Percentiles rank a stretch among this genome's conserved stretches.
Conservation (phyloP, 1,140 invertebrate species). For the Tribolium madens region DNA sequence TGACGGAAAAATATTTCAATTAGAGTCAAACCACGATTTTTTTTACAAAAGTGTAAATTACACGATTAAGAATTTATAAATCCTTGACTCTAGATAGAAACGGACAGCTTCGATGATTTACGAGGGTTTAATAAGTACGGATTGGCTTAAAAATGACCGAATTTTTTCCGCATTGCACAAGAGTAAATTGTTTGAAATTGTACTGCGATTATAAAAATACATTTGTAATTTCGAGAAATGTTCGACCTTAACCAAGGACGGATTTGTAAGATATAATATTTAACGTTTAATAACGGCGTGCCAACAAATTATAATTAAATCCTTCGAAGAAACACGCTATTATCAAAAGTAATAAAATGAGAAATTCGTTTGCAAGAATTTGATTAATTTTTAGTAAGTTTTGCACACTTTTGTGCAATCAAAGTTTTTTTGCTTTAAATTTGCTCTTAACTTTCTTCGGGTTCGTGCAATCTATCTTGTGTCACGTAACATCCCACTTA, state of each 20-base stretch:
- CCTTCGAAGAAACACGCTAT: not conserved
- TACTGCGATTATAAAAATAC: not conserved
- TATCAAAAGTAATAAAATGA: not conserved
- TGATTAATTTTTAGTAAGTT: conserved; percentile 1
- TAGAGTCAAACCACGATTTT: not conserved
- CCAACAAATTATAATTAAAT: not conserved
- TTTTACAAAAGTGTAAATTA: not conserved
- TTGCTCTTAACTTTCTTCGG: not conserved
- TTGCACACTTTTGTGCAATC: conserved; percentile 4
- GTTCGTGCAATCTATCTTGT: conserved; percentile 3
- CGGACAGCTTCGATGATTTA: not conserved
- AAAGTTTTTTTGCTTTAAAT: not conserved
- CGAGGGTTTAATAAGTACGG: not conserved
- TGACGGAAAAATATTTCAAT: not conserved
- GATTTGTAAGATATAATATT: conserved; percentile 7
- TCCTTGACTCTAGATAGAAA: not conserved
- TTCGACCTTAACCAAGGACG: conserved; percentile 11
- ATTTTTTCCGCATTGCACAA: conserved; percentile 9
- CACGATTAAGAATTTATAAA: not conserved
- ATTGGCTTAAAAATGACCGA: not conserved
- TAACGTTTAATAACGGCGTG: not conserved
- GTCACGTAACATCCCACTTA: conserved; percentile 28
- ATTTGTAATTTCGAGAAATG: conserved; percentile 8
- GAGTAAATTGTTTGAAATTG: not conserved
- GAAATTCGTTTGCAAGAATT: not conserved